Evolutionary conservation across 2,113 vertebrate species (phyloP).

Genomic region (Picathartes gymnocephalus): DNA sequence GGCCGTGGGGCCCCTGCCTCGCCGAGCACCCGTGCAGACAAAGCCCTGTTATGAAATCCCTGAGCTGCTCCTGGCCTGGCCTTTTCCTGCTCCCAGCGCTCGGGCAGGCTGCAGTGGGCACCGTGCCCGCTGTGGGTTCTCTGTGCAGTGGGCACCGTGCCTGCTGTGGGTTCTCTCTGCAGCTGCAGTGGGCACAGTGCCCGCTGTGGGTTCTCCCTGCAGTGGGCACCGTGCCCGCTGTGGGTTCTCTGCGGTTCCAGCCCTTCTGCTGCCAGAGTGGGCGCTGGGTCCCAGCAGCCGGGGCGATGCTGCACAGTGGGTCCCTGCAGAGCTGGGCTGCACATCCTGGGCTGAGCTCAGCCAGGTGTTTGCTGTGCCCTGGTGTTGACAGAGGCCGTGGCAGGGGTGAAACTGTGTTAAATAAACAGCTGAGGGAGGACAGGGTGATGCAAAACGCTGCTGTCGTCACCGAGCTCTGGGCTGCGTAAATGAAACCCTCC

Average conservation of each 20-base stretch:
- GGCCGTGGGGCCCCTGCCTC: fast-evolving
- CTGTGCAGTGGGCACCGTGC: too few species aligned
- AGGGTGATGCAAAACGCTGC: neutral
- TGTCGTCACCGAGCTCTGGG: neutral
- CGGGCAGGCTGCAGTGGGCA: neutral
- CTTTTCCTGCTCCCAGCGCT: neutral
- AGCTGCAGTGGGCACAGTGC: too few species aligned
- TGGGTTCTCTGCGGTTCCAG: fast-evolving
- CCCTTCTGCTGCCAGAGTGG: neutral
- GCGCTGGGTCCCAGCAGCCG: fast-evolving
- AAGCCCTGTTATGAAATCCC: neutral
- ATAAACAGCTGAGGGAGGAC: neutral
- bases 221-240: too few species aligned
- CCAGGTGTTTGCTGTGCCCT: neutral
- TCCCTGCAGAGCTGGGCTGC: neutral
- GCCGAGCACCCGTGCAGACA: neutral
- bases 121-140: neutral
- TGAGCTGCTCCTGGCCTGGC: neutral
- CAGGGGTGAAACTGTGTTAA: neutral
- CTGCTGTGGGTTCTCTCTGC: neutral
- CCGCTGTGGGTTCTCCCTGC: neutral
- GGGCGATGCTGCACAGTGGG: too few species aligned
- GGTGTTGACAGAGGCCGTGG: neutral
- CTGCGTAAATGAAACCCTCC: neutral
- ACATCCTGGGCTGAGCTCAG: fast-evolving